Evolutionary conservation across 2,797 vertebrate species (phyloP).

Genomic region (Callimico goeldii): DNA sequence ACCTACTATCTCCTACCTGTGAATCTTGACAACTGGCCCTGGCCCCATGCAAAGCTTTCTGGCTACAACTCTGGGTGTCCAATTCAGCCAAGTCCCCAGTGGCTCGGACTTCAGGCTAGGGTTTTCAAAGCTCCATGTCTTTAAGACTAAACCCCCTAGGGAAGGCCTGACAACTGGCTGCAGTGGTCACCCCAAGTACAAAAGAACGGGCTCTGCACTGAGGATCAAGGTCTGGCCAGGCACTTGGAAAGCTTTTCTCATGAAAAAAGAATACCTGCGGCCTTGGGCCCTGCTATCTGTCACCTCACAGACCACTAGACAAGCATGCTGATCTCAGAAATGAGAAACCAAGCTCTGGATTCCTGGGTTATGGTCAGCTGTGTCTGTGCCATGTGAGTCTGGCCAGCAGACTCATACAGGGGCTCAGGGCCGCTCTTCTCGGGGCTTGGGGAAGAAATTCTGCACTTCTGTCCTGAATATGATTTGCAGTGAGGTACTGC

Average conservation of each 20-base stretch:
- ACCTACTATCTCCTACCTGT: not conserved
- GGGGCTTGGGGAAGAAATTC: not conserved
- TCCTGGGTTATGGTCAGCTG: not conserved
- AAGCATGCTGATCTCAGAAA: not conserved
- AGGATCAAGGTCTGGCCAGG: slow-evolving; percentile 87
- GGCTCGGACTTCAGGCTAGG: not conserved
- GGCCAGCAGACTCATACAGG: not conserved
- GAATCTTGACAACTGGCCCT: not conserved
- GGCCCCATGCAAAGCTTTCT: not conserved
- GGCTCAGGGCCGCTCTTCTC: not conserved
- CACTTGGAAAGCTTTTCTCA: slow-evolving; percentile 86
- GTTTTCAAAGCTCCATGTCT: not conserved
- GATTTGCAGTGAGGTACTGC: not conserved
- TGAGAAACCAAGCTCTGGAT: not conserved
- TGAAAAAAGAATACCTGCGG: slow-evolving; percentile 69
- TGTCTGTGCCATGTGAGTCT: not conserved
- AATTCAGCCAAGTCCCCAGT: not conserved
- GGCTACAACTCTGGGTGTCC: not conserved
- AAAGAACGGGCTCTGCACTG: slow-evolving; percentile 56
- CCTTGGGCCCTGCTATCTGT: slow-evolving; percentile 82
- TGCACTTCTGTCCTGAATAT: not conserved
- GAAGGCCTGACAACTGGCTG: not conserved
- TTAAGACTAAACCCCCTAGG: not conserved
- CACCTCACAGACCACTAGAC: not conserved
- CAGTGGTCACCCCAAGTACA: slow-evolving; percentile 24